A percentile compares a stretch with the other conserved stretches of the same genome.
These are phyloP conservation scores for Prorops nasuta DNA, from an alignment of 1,140 invertebrate genomes.

Conservation along the genomic window DNA sequence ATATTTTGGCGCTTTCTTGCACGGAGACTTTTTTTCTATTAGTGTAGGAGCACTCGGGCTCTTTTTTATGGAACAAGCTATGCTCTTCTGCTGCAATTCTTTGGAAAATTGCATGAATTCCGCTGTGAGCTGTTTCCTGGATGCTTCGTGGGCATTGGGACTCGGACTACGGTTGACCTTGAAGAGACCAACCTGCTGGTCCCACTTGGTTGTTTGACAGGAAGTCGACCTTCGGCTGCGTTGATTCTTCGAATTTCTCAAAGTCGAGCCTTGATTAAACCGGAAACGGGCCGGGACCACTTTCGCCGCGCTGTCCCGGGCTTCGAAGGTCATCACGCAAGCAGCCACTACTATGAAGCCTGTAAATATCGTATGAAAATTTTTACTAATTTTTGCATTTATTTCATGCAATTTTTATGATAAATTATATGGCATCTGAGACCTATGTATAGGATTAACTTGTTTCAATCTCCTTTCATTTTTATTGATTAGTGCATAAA, in stretches of 20 bases:
- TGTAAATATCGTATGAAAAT: constrained; percentile 46
- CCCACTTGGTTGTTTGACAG: constrained; percentile 60
- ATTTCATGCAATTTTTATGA: too few relatives aligned
- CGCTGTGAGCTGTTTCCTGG: constrained; percentile 63
- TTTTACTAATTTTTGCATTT: too few relatives aligned
- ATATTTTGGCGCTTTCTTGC: constrained; percentile 46
- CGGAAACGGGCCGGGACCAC: constrained; percentile 77
- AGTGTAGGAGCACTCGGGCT: constrained; percentile 61
- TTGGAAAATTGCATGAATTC: constrained; percentile 71
- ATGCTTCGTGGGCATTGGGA: constrained; percentile 44
- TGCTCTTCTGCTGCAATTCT: constrained; percentile 56
- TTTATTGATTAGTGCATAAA: too few relatives aligned
- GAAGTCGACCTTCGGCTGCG: constrained; percentile 54
- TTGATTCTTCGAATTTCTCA: constrained; percentile 45
- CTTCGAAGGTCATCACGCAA: constrained; percentile 94
- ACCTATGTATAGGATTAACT: too few relatives aligned
- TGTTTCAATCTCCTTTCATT: too few relatives aligned
- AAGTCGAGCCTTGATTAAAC: constrained; percentile 57
- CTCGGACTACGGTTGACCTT: constrained; percentile 54
- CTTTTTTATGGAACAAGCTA: constrained; percentile 53
- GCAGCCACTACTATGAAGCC: constrained; percentile 90
- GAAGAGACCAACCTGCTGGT: constrained; percentile 65
- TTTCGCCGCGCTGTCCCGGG: constrained; percentile 82
- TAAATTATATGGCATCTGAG: constrained; percentile 3
- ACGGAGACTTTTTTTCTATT: constrained; percentile 54